phyloP scores from a whole-genome alignment of 1,140 invertebrate genomes.

The Bombus ignitus region DNA sequence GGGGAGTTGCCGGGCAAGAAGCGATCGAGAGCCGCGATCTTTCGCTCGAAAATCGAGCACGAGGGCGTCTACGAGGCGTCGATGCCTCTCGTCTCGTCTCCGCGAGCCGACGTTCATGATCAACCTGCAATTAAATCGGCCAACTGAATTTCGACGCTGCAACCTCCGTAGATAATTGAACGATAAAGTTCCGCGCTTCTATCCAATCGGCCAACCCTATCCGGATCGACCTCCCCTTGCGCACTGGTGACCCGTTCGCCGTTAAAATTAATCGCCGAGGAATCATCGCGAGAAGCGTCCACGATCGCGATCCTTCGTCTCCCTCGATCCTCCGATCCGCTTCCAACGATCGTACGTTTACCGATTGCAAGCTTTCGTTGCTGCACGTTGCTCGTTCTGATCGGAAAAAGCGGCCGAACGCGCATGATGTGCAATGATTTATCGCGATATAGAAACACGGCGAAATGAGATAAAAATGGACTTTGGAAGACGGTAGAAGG shows the following conservation, averaged over 20 bases:
- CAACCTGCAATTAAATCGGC: conserved; percentile 61
- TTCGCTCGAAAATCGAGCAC: conserved; percentile 53
- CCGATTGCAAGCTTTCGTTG: too few species aligned
- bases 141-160: conserved; percentile 44
- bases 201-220: neutral
- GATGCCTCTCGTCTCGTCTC: conserved; percentile 29
- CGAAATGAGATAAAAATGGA: too few species aligned
- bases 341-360: too few species aligned
- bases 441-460: too few species aligned
- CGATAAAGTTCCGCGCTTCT: conserved; percentile 43
- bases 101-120: conserved; percentile 33
- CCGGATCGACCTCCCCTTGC: neutral
- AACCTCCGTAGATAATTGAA: conserved; percentile 60
- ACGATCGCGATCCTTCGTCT: too few species aligned
- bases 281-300: neutral
- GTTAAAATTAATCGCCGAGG: conserved; percentile 27
- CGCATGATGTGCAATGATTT: too few species aligned
- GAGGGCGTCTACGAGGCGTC: conserved; percentile 59
- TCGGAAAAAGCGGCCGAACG: too few species aligned
- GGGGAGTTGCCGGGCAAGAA: conserved; percentile 53
- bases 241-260: neutral
- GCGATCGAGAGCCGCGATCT: conserved; percentile 52
- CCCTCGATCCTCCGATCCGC: too few species aligned
- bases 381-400: too few species aligned
- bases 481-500: too few species aligned